Conservation (phyloP, 2,888 invertebrate genomes). For the Crepidodera aurea region DNA sequence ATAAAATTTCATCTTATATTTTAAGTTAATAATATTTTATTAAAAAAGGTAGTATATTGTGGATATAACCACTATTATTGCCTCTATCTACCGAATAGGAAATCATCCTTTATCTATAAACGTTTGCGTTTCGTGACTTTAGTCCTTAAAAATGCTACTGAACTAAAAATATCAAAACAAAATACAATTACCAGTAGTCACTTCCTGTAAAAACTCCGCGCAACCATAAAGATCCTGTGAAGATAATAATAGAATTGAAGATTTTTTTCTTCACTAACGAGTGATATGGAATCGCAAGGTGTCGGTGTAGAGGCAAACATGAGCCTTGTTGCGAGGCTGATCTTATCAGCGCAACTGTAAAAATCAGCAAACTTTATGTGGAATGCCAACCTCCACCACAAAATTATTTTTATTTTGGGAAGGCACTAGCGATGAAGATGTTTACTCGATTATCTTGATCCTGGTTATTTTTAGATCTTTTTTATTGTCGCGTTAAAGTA, state of each 20-base stretch:
- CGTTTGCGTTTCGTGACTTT: neutral
- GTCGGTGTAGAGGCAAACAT: constrained; percentile 36
- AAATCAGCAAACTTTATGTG: constrained; percentile 34
- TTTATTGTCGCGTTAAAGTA: neutral
- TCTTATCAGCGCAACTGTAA: constrained; percentile 31
- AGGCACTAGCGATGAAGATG: constrained; percentile 7
- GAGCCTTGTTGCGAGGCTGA: constrained; percentile 33
- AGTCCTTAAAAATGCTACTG: neutral
- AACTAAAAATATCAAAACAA: constrained; percentile 7
- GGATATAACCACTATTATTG: no score
- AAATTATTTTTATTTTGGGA: constrained; percentile 13
- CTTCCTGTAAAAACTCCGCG: constrained; percentile 32
- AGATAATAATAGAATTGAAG: constrained; percentile 40
- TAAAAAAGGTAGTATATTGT: no score
- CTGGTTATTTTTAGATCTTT: neutral
- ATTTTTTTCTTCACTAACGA: constrained; percentile 42
- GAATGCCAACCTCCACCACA: constrained; percentile 22
- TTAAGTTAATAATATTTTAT: no score
- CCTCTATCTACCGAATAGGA: no score
- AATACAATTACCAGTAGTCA: constrained; percentile 22
- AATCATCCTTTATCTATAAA: neutral
- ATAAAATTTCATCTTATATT: no score
- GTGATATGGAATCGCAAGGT: constrained; percentile 40
- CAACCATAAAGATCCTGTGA: constrained; percentile 34
- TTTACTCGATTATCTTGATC: constrained; percentile 6